A percentile compares a stretch with the other conserved stretches of the same genome.
These are phyloP conservation scores for Chroicocephalus ridibundus DNA, from an alignment of 2,113 vertebrate genomes.

Conservation along the genomic window DNA sequence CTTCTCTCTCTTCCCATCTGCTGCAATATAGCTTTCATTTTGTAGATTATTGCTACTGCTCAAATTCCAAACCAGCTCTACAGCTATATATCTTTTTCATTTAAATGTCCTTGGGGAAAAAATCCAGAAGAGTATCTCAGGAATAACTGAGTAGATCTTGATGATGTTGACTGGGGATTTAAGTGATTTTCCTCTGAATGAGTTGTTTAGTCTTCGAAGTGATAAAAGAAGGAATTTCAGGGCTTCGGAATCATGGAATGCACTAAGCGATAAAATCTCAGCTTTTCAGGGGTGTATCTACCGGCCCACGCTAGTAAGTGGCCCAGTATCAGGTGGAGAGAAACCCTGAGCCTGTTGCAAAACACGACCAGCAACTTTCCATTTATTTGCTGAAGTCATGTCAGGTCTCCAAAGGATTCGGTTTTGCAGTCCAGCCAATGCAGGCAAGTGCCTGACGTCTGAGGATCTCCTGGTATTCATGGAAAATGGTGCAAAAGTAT, in stretches of 20 bases:
- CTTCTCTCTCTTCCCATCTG: not conserved
- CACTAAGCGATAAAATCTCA: not conserved
- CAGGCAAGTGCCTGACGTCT: not conserved
- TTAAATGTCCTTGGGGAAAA: not conserved
- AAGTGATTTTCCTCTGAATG: not conserved
- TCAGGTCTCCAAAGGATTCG: not conserved
- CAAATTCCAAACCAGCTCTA: not conserved
- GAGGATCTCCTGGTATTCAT: not conserved
- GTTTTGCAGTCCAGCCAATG: not conserved
- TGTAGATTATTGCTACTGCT: not conserved
- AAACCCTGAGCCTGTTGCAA: not conserved
- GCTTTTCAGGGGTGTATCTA: not conserved
- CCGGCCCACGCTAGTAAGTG: not conserved
- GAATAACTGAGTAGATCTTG: not conserved
- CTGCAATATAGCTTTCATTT: not conserved
- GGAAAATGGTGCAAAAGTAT: not conserved
- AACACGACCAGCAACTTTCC: accelerated
- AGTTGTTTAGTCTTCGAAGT: not conserved
- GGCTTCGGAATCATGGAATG: not conserved
- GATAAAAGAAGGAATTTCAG: not conserved
- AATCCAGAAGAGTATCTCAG: not conserved
- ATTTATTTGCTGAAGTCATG: not conserved
- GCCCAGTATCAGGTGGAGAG: not conserved
- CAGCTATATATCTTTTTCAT: not conserved
- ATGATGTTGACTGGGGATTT: not conserved